A percentile compares a stretch with the other conserved stretches of the same genome.
These are phyloP conservation scores for Thrips palmi DNA, from an alignment of 1,140 invertebrate species.

Conservation along the genomic window DNA sequence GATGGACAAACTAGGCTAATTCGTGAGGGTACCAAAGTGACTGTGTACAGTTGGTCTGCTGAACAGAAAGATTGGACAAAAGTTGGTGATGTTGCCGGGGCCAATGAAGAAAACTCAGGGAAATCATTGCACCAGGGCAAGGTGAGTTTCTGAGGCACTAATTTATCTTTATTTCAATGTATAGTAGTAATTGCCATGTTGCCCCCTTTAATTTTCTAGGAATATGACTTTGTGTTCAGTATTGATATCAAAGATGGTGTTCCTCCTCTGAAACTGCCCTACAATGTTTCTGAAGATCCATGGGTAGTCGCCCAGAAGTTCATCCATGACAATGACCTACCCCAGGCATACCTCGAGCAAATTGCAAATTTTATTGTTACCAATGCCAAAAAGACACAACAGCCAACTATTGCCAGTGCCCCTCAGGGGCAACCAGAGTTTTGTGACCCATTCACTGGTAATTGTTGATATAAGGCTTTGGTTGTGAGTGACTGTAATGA, in stretches of 20 bases:
- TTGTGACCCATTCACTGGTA: slow-evolving; percentile 57
- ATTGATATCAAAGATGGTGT: slow-evolving; percentile 84
- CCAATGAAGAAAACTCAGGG: slow-evolving; percentile 36
- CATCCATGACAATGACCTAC: slow-evolving; percentile 53
- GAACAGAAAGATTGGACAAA: slow-evolving; percentile 57
- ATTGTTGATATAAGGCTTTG: too few relatives aligned
- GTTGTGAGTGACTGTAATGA: too few relatives aligned
- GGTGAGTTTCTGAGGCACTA: slow-evolving; percentile 20
- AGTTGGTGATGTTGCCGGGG: slow-evolving; percentile 77
- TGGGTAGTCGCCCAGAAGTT: slow-evolving; percentile 44
- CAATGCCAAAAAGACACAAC: slow-evolving; percentile 32
- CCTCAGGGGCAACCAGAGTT: slow-evolving; percentile 28
- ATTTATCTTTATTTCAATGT: not conserved
- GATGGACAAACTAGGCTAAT: slow-evolving; percentile 81
- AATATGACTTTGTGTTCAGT: slow-evolving; percentile 90
- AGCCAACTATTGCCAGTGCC: slow-evolving; percentile 18
- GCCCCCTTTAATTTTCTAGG: slow-evolving; percentile 24
- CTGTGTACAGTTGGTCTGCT: slow-evolving; percentile 63
- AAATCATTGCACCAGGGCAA: slow-evolving; percentile 69
- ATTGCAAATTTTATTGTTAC: slow-evolving; percentile 90
- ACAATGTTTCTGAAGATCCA: slow-evolving; percentile 54
- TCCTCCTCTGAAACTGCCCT: slow-evolving; percentile 77
- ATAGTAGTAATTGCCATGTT: not conserved
- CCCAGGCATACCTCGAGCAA: slow-evolving; percentile 77
- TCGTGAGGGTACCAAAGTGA: slow-evolving; percentile 46